phyloP scores from a whole-genome alignment of 1,140 invertebrate species.

The Zaprionus davidi region DNA sequence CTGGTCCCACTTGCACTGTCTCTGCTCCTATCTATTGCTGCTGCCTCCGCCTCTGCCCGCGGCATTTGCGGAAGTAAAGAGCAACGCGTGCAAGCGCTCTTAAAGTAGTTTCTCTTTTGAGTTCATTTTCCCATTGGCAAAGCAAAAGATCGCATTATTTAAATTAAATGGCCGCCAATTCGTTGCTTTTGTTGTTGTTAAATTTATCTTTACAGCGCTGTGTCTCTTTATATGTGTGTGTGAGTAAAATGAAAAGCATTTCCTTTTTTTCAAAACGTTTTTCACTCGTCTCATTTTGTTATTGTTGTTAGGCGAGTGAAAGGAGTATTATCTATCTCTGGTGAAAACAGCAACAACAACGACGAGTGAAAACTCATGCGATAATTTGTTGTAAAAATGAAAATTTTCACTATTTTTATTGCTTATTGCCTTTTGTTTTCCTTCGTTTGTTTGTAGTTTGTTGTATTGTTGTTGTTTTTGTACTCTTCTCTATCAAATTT shows the following conservation, averaged over 20 bases:
- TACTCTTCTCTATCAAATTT: conserved; percentile 71
- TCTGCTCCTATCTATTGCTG: no score
- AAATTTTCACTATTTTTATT: conserved; percentile 80
- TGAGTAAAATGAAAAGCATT: conserved; percentile 76
- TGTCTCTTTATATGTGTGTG: conserved; percentile 14
- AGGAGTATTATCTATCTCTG: conserved; percentile 61
- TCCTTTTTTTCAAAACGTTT: conserved; percentile 78
- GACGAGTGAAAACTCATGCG: conserved; percentile 78
- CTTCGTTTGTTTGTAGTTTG: conserved; percentile 46
- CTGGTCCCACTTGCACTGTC: no score
- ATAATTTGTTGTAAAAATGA: conserved; percentile 82
- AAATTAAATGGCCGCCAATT: conserved; percentile 73
- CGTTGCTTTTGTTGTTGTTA: conserved; percentile 41
- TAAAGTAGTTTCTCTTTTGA: conserved; percentile 79
- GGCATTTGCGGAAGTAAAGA: conserved; percentile 72
- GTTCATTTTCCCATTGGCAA: conserved; percentile 77
- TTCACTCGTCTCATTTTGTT: conserved; percentile 71
- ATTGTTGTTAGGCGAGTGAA: conserved; percentile 74
- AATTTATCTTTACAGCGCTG: conserved; percentile 72
- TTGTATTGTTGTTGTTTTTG: conserved; percentile 20
- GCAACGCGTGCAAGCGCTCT: conserved; percentile 35
- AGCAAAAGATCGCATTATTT: conserved; percentile 80
- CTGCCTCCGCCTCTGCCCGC: conserved; percentile 19
- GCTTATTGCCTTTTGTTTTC: conserved; percentile 54
- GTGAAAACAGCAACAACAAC: conserved; percentile 64